Conservation (phyloP, 2,797 vertebrate species). For the Arrhamphus sclerolepis region DNA sequence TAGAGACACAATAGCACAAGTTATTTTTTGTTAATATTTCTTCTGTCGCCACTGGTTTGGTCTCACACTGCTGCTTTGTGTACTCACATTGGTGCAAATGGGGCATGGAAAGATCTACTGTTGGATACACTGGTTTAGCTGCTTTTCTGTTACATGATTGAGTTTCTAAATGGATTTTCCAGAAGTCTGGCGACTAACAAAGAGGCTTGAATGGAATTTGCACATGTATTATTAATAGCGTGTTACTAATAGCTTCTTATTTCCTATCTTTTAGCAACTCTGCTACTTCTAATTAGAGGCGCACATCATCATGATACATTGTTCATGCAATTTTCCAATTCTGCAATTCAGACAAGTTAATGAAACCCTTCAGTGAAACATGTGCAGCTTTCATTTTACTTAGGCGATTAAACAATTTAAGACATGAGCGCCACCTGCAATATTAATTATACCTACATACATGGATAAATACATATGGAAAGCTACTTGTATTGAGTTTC, state of each 20-base stretch:
- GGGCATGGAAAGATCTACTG: constrained; percentile 37
- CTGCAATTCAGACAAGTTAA: no score
- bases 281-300: no score
- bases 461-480: no score
- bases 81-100: constrained; percentile 48
- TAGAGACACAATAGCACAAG: constrained; percentile 40
- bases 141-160: constrained; percentile 31
- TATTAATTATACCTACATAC: no score
- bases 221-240: constrained; percentile 41
- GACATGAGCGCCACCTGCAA: no score
- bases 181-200: constrained; percentile 36
- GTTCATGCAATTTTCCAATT: no score
- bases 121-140: constrained; percentile 44
- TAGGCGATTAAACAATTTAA: no score
- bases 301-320: no score
- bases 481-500: no score
- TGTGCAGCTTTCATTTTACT: no score
- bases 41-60: constrained; percentile 25
- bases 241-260: constrained; percentile 25
- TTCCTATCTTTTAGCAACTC: not conserved
- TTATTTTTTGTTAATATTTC: constrained; percentile 56
- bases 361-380: no score
- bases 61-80: constrained; percentile 35
- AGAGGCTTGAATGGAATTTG: constrained; percentile 29
- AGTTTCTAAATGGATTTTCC: constrained; percentile 51